phyloP scores from a whole-genome alignment of 30 jellyfish, hydroid and myxozoan species.

The Phacellophora camtschatica region DNA sequence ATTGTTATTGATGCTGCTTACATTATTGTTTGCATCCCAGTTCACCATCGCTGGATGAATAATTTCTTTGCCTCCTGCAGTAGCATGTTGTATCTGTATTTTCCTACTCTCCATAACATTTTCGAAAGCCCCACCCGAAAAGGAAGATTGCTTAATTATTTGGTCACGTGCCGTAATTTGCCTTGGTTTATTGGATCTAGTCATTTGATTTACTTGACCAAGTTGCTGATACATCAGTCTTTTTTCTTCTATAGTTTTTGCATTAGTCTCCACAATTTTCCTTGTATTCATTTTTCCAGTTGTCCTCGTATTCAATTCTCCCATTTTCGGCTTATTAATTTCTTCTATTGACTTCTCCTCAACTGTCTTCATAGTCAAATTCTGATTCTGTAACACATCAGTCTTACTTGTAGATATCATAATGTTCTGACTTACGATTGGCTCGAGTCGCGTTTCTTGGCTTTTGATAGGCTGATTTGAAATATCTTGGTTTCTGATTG shows the following conservation, averaged over 20 bases:
- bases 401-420: background rate
- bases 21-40: background rate
- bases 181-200: background rate
- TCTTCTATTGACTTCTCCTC: too few relatives aligned
- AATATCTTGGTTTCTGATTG: background rate
- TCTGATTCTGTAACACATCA: background rate
- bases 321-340: too few relatives aligned
- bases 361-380: conserved; percentile 17
- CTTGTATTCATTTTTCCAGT: too few relatives aligned
- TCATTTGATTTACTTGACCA: too few relatives aligned
- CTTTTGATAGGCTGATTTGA: background rate
- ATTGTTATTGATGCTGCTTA: background rate
- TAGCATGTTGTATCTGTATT: conserved; percentile 6
- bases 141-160: background rate
- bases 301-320: too few relatives aligned
- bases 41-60: background rate
- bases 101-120: background rate
- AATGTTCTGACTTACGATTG: background rate
- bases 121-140: background rate
- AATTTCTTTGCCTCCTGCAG: background rate
- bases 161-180: background rate
- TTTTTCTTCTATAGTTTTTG: too few relatives aligned
- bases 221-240: conserved; percentile 40
- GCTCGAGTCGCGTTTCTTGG: background rate
- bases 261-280: too few relatives aligned